Evolutionary conservation across 1,140 invertebrate species (phyloP).

Genomic region (Temnothorax nylanderi): DNA sequence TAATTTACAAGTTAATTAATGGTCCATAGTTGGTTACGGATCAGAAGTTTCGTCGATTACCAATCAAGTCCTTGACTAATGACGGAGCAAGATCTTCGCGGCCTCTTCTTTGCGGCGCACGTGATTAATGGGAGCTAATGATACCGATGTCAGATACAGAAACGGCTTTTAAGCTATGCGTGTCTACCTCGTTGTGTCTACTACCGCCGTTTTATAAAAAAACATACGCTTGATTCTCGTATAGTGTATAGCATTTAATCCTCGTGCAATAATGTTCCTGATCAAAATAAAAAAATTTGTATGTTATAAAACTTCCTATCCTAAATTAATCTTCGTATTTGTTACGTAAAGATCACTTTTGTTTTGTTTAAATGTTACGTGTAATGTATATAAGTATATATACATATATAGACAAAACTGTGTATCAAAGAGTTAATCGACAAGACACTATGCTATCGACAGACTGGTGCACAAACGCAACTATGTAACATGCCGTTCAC

Average conservation of each 20-base stretch:
- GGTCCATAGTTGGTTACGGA: conserved; percentile 38
- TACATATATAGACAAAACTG: not conserved
- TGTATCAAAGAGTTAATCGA: conserved; percentile 37
- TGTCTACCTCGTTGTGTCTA: conserved; percentile 23
- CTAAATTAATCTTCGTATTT: not conserved
- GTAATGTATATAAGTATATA: not conserved
- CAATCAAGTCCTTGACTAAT: conserved; percentile 68
- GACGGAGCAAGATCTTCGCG: conserved; percentile 51
- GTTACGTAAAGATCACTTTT: not conserved
- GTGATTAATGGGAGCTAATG: conserved; percentile 74
- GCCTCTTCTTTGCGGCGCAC: conserved; percentile 55
- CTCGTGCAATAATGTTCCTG: not conserved
- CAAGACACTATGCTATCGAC: not conserved
- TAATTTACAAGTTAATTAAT: conserved; percentile 69
- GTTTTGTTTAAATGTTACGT: not conserved
- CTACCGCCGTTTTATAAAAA: not conserved
- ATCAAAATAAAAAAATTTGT: not conserved
- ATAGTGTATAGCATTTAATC: not conserved
- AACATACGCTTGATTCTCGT: not conserved
- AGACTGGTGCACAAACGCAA: not conserved
- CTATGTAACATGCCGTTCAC: not conserved
- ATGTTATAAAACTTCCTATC: not conserved
- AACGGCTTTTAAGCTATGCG: conserved; percentile 41
- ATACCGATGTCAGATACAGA: conserved; percentile 66
- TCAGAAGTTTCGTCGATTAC: conserved; percentile 71